Base-by-base conservation (phyloP, 2,113 vertebrate genomes). In the Chaetodon trifascialis region DNA sequence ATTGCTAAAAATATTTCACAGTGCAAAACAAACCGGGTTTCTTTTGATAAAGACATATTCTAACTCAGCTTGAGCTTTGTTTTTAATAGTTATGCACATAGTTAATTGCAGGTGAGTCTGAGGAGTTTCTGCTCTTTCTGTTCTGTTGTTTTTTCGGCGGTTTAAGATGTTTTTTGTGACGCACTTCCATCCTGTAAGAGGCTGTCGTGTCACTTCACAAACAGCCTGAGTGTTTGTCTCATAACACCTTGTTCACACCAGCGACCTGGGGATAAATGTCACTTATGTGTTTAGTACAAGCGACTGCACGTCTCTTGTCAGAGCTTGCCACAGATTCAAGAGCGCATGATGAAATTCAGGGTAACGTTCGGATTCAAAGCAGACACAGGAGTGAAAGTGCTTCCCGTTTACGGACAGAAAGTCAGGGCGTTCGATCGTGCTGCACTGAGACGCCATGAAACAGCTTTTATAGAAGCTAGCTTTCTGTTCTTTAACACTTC, bases 311-410 rank as follows among this genome's bases (percentile, higher is more conserved):
- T 60, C 63, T 83, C 36, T 42, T 60, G 56, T 68, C 36, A 73
- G 38, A 64, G 60, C 60, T 71, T 42, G 51, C 54, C 74, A 25
- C 54, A 56, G 55, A 75, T 76, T 69, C 30, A 40, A 66, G 21
- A 69, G 56, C 59, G 72, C 51, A 83, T 82, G 81, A 86, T 86
- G 72, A 87, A 76, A 85, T 60, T 55, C 66, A 65, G 56, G 25
- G 79, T n/a, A 90, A 90, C 46, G 2, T 42, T 82, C 4, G 19
- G 42, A 82, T 79, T 63, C 36, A 72, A 71, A 76, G 34, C 51
- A 44, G 77, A 68, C 49, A 15, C 15, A 74, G 10, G 65, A 75
- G 58, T 52, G 42, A 68, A 71, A 62, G 21, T 7, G 52, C 62
- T 36, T 65, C 56, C 40, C 40, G 71, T 75, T 75, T 64, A 73